Evolutionary conservation across 2,113 vertebrate species (phyloP), one percentile per base, ranked within the genome.

Genomic region (Platycercus adscitus): DNA sequence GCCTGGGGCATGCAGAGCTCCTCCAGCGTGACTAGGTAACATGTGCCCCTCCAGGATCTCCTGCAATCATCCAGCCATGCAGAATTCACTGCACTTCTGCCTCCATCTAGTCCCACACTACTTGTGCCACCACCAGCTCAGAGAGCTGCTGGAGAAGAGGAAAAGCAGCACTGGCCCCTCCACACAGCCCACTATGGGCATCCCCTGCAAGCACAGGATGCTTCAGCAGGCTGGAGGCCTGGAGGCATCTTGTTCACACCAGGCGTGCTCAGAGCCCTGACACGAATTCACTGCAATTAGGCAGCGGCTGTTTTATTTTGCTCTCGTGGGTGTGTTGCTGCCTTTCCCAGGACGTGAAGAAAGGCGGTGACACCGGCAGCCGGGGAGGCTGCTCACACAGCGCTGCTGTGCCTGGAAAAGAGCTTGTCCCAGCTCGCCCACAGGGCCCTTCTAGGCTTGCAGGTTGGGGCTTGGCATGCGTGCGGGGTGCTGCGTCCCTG

Each of bases 341-440:
- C 94, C 49, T 97, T 95, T 97, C 95, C 91, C 95, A 89, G 73
- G 70, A 66, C 5, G 2, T 46, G 86, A 81, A 79, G 84, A 72
- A 87, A 92, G 81, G 56, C 1, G 8, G 33, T 84, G 91, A 89
- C 83, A 93, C 21, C 2, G 9, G 17, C 72, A 91, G 88, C 66
- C 47, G 29, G 52, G 29, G 39, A 80, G 78, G 68, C 92, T 88
- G 88, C 91, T 92, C 82, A 46, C 10, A 17, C 49, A 10, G 55
- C 6, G 47, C 79, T 89, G 31, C 81, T 68, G 46, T 0, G 12
- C 65, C 65, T 44, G 35, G 44, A 37, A 44, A 80, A 65, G 58
- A 82, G 53, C 86, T 78, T 23, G 95, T 91, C 80, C 70, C 47
- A 44, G 25, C 96, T 89, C 6, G 73, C 71, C 79, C 0, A 0